These are phyloP conservation scores for Bugula neritina DNA, from an alignment of 2,888 invertebrate species.

Conservation along the genomic window DNA sequence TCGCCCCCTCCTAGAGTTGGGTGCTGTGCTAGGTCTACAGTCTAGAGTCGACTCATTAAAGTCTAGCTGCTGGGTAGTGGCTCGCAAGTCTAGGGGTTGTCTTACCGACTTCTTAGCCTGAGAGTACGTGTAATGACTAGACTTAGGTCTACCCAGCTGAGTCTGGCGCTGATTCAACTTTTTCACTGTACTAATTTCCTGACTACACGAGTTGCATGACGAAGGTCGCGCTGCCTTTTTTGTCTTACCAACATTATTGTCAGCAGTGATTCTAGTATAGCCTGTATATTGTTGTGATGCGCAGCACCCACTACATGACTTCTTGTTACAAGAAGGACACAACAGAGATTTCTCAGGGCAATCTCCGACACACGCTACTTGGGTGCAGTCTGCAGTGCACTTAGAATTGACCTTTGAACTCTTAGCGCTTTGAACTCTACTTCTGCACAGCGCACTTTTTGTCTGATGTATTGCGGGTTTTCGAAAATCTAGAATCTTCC, in stretches of 20 bases:
- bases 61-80: constrained; percentile 14
- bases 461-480: constrained; percentile 17
- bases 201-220: background rate
- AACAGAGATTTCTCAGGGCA: constrained; percentile 6
- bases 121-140: constrained; percentile 19
- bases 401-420: background rate
- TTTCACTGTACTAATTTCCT: background rate
- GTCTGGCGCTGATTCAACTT: constrained; percentile 4
- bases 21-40: background rate
- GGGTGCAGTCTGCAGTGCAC: background rate
- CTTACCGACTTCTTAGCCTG: constrained; percentile 2
- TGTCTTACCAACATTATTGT: background rate
- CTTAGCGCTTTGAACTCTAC: constrained; percentile 8
- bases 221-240: background rate
- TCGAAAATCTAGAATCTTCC: constrained; percentile 24
- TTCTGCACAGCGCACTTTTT: background rate
- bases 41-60: background rate
- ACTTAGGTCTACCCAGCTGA: constrained; percentile 15
- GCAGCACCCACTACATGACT: background rate
- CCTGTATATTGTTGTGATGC: background rate
- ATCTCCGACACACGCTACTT: constrained; percentile 11
- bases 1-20: constrained; percentile 1
- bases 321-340: background rate
- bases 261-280: background rate
- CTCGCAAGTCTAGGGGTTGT: constrained; percentile 10